Evolutionary conservation across 2,888 invertebrate species (phyloP), one percentile per base, ranked within the genome.

Genomic region (Diploptera punctata): DNA sequence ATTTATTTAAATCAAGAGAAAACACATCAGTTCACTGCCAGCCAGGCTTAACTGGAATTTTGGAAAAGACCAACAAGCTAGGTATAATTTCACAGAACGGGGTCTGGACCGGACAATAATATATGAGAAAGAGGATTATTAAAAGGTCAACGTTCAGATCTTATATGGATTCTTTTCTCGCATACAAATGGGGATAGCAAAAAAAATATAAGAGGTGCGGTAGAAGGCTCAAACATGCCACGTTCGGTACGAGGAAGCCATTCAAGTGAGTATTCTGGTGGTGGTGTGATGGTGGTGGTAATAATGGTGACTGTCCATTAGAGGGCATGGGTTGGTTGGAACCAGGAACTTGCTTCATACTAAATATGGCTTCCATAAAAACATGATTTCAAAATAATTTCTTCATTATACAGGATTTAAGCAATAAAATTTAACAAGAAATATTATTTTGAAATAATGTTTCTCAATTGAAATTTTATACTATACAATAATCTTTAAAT

Each of bases 241-340:
- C 26, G 29, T 43, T 43, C 52, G 16, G 57, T 29, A 33, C 18
- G 67, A 67, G 54, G 60, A 71, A 67, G 57, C 54, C 67, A 71
- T 67, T 47, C 38, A 71, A 67, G 33, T 43, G 71, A 67, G 18
- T 38, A 29, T 52, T 49, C 16, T 38, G 38, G 54, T 52, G 57
- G 60, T 60, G 31, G 19, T 13, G 24, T 54, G 54, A 24, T 54
- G 2, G 54, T 54, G 54, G 57, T 57, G 26, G 26, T n/a, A 13
- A 29, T 52, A 52, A 44, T 47, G 47, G 47, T 47, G 47, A 19
- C 47, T 47, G 19, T 52, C 57, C 57, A 31, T 57, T 31, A 67
- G 60, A 72, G 68, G 72, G 72, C 72, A 68, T 68, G 47, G 61
- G 72, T 69, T 72, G 68, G 44, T 72, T 72, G 72, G 72, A 72